Evolutionary conservation across 2,888 invertebrate genomes (phyloP), one percentile per base, ranked within the genome.

Genomic region (Phymatocera aterrima): DNA sequence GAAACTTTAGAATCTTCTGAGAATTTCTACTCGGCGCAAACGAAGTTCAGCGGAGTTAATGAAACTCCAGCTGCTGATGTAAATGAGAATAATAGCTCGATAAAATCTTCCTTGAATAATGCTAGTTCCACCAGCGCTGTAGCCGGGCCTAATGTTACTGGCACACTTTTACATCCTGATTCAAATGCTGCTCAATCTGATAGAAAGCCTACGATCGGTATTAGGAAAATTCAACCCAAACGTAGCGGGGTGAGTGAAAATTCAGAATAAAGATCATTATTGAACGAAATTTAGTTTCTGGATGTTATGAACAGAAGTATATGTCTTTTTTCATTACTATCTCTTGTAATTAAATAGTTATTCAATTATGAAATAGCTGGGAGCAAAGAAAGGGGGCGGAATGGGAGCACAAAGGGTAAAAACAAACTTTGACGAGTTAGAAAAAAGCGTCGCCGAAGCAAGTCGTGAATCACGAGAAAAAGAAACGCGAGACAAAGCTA

Each of bases 371-470:
- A 2, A 1, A 61, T 83, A 97, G 97, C 88, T 97, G 85, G 98
- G 97, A 15, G 95, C 94, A 0, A 97, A 97, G 82, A 98, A 97
- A 89, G 77, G 85, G 43, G 95, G 96, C 54, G 96, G 97, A 0
- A 92, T 99, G 77, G 99, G 99, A 72, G 99, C 99, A 18, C 98
- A 97, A 74, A 97, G 97, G 90, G 97, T 99, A 34, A 96, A 96
- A 86, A 94, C 97, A 3, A 97, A 99, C 91, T 99, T 99, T 90
- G 97, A 96, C 21, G 98, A 98, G 88, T 94, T 99, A 80, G 99
- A 99, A 91, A 94, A 95, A 82, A 96, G 97, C 87, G 98, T 98
- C 5, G 95, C 95, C 85, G 93, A 96, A 91, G 95, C 96, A 2
- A 65, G 83, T 82, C 80, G 85, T 79, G 81, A 87, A 83, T 65